Percentiles rank a stretch among this genome's conserved stretches.
phyloP scores from a whole-genome alignment of 2,113 vertebrate species.

The Lepidothrix coronata region DNA sequence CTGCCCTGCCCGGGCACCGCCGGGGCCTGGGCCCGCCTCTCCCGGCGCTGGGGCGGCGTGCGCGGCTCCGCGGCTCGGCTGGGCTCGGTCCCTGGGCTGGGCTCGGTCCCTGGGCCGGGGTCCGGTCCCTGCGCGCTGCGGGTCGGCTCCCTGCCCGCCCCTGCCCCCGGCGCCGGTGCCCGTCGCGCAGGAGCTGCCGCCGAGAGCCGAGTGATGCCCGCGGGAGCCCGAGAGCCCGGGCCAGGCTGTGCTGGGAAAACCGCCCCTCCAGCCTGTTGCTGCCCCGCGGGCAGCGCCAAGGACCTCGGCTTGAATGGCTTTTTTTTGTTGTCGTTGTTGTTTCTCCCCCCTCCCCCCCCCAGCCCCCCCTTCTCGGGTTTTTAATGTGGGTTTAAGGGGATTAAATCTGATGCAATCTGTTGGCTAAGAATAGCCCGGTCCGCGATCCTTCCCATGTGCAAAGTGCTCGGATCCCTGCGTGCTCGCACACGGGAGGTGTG shows the following conservation, averaged over 20 bases:
- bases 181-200: not conserved
- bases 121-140: not conserved
- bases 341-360: too few species aligned
- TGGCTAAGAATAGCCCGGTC: not conserved
- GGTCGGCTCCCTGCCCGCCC: too few species aligned
- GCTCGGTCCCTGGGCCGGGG: not conserved
- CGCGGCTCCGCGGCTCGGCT: not conserved
- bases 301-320: not conserved
- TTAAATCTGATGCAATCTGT: not conserved
- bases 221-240: not conserved
- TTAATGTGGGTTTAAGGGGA: not conserved
- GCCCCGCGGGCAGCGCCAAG: not conserved
- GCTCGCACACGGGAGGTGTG: fast-evolving
- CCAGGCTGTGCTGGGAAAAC: not conserved
- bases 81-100: not conserved
- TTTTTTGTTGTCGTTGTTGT: not conserved
- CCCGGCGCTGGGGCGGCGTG: not conserved
- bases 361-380: not conserved
- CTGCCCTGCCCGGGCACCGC: not conserved
- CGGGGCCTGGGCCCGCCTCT: not conserved
- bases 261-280: not conserved
- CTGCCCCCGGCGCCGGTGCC: not conserved
- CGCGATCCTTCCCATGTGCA: not conserved
- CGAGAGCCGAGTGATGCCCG: not conserved
- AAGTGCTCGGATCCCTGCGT: not conserved